These are phyloP conservation scores for Cyprinella venusta DNA, from an alignment of 2,797 vertebrate species.

Conservation along the genomic window DNA sequence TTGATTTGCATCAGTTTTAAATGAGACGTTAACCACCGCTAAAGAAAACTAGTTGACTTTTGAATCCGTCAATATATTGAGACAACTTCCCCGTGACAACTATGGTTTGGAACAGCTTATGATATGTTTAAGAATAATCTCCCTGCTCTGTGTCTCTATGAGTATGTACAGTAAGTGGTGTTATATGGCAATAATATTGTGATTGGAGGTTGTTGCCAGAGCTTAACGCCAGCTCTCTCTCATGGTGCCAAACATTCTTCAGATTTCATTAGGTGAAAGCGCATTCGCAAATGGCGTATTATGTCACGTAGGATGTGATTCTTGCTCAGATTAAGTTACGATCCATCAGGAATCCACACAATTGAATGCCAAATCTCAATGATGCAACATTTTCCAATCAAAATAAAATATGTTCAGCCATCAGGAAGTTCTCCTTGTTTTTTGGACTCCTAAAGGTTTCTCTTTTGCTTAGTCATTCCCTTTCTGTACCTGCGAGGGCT, in stretches of 20 bases:
- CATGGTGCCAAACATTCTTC: slow-evolving; percentile 73
- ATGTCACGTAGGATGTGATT: slow-evolving; percentile 57
- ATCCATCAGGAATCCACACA: slow-evolving; percentile 62
- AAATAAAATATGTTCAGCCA: slow-evolving; percentile 42
- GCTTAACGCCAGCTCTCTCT: slow-evolving; percentile 65
- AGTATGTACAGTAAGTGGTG: slow-evolving; percentile 26
- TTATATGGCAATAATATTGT: slow-evolving; percentile 64
- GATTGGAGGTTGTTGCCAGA: slow-evolving; percentile 65
- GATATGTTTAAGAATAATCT: slow-evolving; percentile 4
- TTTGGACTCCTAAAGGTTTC: neutral
- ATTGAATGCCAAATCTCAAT: slow-evolving; percentile 34
- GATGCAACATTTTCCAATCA: slow-evolving; percentile 40
- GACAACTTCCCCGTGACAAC: neutral
- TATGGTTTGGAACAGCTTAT: neutral
- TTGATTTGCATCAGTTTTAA: neutral
- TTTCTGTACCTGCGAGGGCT: slow-evolving; percentile 14
- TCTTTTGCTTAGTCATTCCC: slow-evolving; percentile 3
- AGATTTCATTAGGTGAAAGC: slow-evolving; percentile 77
- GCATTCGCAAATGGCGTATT: slow-evolving; percentile 71
- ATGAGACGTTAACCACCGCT: too few relatives aligned
- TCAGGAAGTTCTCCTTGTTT: slow-evolving; percentile 27
- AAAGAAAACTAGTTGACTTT: neutral
- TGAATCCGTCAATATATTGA: neutral
- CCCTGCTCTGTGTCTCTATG: neutral
- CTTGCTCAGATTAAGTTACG: slow-evolving; percentile 66